Percentiles rank a stretch among this genome's conserved stretches.
Evolutionary conservation across 2,113 vertebrate genomes (phyloP).

Genomic region (Chascanopsetta lugubris): DNA sequence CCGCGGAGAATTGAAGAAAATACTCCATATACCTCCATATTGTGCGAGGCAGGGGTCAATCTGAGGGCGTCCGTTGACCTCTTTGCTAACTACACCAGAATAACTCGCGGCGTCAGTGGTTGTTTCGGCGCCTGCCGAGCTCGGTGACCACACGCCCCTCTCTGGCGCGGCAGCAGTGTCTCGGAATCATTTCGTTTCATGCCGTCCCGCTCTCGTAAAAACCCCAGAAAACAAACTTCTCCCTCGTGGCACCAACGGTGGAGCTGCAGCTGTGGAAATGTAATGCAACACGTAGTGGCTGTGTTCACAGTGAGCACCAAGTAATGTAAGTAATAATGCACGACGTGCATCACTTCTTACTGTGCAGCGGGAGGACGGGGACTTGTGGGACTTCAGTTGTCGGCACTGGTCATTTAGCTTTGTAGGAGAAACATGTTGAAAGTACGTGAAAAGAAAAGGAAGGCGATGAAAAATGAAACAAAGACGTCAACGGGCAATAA

Average conservation of each 20-base stretch:
- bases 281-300: not conserved
- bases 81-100: not conserved
- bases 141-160: not conserved
- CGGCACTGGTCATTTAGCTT: not conserved
- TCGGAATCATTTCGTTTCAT: not conserved
- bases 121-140: not conserved
- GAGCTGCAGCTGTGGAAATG: not conserved
- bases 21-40: not conserved
- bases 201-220: not conserved
- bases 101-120: no score
- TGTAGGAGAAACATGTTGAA: not conserved
- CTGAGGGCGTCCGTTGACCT: not conserved
- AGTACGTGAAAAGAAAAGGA: no score
- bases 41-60: not conserved
- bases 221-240: not conserved
- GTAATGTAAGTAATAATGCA: not conserved
- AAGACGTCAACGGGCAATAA: no score
- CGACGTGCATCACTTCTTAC: not conserved
- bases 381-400: not conserved
- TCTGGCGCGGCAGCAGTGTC: not conserved
- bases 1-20: no score
- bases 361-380: not conserved
- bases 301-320: not conserved
- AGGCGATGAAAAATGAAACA: no score
- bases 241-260: not conserved